Evolutionary conservation across 2,888 invertebrate species (phyloP).

Genomic region (Hecatera dysodea): DNA sequence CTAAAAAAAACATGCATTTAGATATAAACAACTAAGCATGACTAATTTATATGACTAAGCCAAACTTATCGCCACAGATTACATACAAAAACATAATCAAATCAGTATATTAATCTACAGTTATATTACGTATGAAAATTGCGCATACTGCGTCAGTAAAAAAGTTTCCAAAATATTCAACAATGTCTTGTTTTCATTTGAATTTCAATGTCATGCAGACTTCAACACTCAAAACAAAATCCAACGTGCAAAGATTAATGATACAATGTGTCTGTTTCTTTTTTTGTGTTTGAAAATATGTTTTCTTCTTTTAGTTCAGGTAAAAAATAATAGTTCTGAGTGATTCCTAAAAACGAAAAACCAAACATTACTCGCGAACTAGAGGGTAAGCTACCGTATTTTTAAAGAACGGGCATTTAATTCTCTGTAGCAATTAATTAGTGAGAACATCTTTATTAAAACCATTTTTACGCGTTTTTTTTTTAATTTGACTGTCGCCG

Average conservation of each 20-base stretch:
- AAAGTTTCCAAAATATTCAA: not conserved
- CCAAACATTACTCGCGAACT: not conserved
- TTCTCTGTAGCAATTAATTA: no score
- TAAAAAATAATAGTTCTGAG: not conserved
- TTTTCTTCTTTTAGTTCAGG: not conserved
- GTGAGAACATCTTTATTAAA: no score
- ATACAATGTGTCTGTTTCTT: not conserved
- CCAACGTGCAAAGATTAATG: not conserved
- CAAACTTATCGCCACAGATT: slow-evolving; percentile 10
- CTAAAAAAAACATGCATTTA: slow-evolving; percentile 1
- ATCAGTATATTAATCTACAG: slow-evolving; percentile 5
- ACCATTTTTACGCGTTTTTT: no score
- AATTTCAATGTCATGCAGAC: slow-evolving; percentile 17
- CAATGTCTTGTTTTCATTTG: slow-evolving; percentile 11
- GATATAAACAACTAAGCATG: slow-evolving; percentile 19
- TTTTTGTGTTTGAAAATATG: not conserved
- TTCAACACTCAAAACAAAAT: slow-evolving; percentile 9
- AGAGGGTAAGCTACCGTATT: not conserved
- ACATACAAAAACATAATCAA: slow-evolving; percentile 4
- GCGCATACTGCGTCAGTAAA: not conserved
- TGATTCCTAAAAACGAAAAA: not conserved
- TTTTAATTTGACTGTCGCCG: no score
- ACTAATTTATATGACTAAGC: slow-evolving; percentile 32
- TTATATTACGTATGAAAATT: slow-evolving; percentile 2
- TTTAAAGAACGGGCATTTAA: not conserved